phyloP scores from a whole-genome alignment of 2,888 invertebrate species.

The Agriopis aurantiaria region DNA sequence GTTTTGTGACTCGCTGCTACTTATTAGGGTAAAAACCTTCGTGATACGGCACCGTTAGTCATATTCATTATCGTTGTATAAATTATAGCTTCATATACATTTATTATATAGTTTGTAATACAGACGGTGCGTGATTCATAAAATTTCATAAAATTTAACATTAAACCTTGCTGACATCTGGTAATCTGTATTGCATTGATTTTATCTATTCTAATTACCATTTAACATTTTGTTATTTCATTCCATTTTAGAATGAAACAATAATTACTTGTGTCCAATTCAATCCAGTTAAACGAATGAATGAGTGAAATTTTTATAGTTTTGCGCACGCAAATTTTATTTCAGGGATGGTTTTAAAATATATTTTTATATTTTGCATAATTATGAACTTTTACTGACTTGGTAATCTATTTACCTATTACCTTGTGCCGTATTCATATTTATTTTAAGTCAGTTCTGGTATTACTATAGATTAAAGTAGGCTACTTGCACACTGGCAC shows the following conservation, averaged over 20 bases:
- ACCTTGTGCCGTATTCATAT: no score
- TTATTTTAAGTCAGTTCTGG: no score
- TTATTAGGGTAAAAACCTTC: slow-evolving; percentile 79
- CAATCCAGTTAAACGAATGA: slow-evolving; percentile 15
- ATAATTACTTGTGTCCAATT: slow-evolving; percentile 46
- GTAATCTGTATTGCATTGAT: slow-evolving; percentile 61
- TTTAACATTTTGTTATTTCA: slow-evolving; percentile 46
- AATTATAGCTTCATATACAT: slow-evolving; percentile 78
- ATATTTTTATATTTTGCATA: background rate
- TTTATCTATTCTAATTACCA: slow-evolving; percentile 49
- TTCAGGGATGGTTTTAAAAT: background rate
- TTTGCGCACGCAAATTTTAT: slow-evolving; percentile 12
- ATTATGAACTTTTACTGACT: no score
- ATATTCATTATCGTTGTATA: slow-evolving; percentile 80
- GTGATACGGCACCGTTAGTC: slow-evolving; percentile 77
- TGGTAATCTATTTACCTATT: no score
- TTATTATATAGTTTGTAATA: slow-evolving; percentile 70
- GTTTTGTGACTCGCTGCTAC: slow-evolving; percentile 66
- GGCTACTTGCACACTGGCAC: no score
- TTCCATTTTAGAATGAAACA: slow-evolving; percentile 33
- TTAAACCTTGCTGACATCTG: slow-evolving; percentile 57
- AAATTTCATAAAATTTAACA: slow-evolving; percentile 68
- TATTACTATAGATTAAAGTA: no score
- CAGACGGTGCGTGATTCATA: slow-evolving; percentile 69
- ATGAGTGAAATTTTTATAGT: slow-evolving; percentile 17